Conservation (phyloP, 2,888 invertebrate genomes). For the Andrena hattorfiana region DNA sequence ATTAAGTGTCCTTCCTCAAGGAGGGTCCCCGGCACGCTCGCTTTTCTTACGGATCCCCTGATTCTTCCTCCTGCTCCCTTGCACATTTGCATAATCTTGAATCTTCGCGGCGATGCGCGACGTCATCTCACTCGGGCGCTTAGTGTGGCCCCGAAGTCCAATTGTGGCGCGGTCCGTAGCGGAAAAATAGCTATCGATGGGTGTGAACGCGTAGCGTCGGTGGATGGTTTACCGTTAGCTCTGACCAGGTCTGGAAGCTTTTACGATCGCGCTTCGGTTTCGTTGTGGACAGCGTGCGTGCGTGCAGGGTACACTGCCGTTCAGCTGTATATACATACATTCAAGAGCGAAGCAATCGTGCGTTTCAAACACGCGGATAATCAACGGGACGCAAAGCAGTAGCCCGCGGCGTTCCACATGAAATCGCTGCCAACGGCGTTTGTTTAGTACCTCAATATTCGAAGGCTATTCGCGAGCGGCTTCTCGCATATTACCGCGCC, state of each 20-base stretch:
- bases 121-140: not conserved
- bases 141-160: not conserved
- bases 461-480: conserved; percentile 29
- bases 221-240: conserved; percentile 1
- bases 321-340: conserved; percentile 41
- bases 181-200: not conserved
- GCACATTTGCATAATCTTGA: conserved; percentile 50
- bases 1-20: conserved; percentile 73
- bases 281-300: not conserved
- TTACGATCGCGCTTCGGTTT: not conserved
- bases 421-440: conserved; percentile 54
- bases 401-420: conserved; percentile 24
- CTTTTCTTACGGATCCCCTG: conserved; percentile 37
- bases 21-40: conserved; percentile 35
- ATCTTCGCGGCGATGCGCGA: conserved; percentile 11
- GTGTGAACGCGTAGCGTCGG: not conserved
- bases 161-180: not conserved
- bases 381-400: conserved; percentile 23
- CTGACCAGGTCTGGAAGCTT: not conserved
- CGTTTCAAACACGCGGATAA: conserved; percentile 39
- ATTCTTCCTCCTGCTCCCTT: conserved; percentile 36
- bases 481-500: conserved; percentile 18
- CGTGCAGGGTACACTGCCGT: not conserved
- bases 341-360: conserved; percentile 59
- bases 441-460: conserved; percentile 58